A percentile compares a stretch with the other conserved stretches of the same genome.
These are phyloP conservation scores for Scortum barcoo DNA, from an alignment of 2,113 vertebrate species.

Conservation along the genomic window DNA sequence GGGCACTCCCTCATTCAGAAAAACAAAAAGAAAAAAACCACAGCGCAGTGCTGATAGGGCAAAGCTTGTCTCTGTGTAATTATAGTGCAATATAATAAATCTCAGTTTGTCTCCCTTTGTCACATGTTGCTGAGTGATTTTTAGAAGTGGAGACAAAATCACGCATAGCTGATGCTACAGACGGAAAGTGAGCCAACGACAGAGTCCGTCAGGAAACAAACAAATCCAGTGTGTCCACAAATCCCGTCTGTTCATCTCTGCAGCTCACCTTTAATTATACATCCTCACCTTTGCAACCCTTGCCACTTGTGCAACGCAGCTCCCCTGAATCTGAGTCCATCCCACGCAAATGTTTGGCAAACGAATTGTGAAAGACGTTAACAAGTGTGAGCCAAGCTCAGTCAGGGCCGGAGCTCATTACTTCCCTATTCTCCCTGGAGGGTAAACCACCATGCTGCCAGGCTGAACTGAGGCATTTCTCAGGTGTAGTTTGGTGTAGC, in stretches of 20 bases:
- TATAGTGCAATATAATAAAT: slow-evolving; percentile 26
- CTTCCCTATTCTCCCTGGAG: slow-evolving; percentile 39
- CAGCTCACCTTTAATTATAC: not conserved
- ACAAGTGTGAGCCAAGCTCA: not conserved
- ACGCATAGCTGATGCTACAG: slow-evolving; percentile 2
- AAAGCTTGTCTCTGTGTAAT: slow-evolving; percentile 30
- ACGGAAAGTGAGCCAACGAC: not conserved
- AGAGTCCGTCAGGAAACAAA: slow-evolving; percentile 12
- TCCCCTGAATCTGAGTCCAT: not conserved
- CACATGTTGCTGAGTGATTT: not conserved
- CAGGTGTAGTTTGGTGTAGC: slow-evolving; percentile 18
- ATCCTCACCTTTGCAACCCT: not conserved
- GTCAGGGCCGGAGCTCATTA: slow-evolving; percentile 11
- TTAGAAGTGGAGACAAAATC: not conserved
- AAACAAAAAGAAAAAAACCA: slow-evolving; percentile 43
- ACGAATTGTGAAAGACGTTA: slow-evolving; percentile 12
- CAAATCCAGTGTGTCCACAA: not conserved
- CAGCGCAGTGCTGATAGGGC: not conserved
- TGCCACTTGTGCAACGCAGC: not conserved
- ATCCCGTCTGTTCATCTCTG: slow-evolving; percentile 8
- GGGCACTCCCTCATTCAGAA: not conserved
- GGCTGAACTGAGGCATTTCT: slow-evolving; percentile 3
- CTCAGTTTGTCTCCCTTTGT: slow-evolving; percentile 21
- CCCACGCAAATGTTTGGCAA: not conserved
- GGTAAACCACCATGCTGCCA: slow-evolving; percentile 12